Conservation (phyloP, 2,113 vertebrate species). For the human region GRCh38 chr4:148151501-148152000, state of each 20-base stretch:
- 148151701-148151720: slow-evolving; percentile 54
- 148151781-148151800: slow-evolving; percentile 71
- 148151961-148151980: slow-evolving; percentile 79
- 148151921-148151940: slow-evolving; percentile 73
- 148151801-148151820: slow-evolving; percentile 66
- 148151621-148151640: background rate
- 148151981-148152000: slow-evolving; percentile 79
- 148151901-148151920: slow-evolving; percentile 65
- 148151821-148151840: slow-evolving; percentile 73
- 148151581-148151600: background rate
- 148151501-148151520: background rate
- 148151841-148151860: slow-evolving; percentile 66
- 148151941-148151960: slow-evolving; percentile 79
- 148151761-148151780: slow-evolving; percentile 61
- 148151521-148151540: background rate
- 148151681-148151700: background rate
- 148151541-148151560: rapidly evolving
- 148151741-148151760: background rate
- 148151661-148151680: slow-evolving; percentile 2
- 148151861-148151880: slow-evolving; percentile 75
- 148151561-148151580: background rate
- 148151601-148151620: background rate
- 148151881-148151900: slow-evolving; percentile 66
- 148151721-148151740: slow-evolving; percentile 48
- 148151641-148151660: background rate